phyloP scores from a whole-genome alignment of 2,888 invertebrate species.

The Drosophila barbarae region DNA sequence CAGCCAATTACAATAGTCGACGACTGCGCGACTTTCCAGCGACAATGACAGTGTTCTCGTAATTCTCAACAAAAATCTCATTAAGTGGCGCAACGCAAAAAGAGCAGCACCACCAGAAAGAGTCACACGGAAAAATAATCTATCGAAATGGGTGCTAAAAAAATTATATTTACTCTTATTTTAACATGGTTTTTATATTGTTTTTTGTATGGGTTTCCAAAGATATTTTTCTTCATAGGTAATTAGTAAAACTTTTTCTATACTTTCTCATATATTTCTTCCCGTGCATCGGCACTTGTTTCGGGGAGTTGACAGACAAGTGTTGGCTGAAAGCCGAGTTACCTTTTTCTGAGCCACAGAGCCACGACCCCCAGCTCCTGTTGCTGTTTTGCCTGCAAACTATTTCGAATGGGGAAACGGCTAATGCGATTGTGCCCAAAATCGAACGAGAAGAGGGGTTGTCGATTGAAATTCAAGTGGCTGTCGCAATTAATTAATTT shows the following conservation, averaged over 20 bases:
- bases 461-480: slow-evolving; percentile 69
- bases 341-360: slow-evolving; percentile 6
- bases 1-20: slow-evolving; percentile 50
- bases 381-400: slow-evolving; percentile 63
- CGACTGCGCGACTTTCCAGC: slow-evolving; percentile 31
- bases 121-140: background rate
- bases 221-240: no score
- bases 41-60: slow-evolving; percentile 42
- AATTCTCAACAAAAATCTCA: slow-evolving; percentile 66
- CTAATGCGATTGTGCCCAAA: slow-evolving; percentile 63
- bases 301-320: slow-evolving; percentile 14
- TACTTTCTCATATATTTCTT: background rate
- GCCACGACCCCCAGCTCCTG: slow-evolving; percentile 8
- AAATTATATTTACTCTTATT: background rate
- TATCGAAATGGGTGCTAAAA: background rate
- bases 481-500: slow-evolving; percentile 67
- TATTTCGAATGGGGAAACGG: slow-evolving; percentile 34
- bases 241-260: background rate
- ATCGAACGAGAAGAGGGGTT: slow-evolving; percentile 26
- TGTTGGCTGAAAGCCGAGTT: slow-evolving; percentile 14
- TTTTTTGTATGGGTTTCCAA: background rate
- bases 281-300: background rate
- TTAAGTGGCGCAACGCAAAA: slow-evolving; percentile 52
- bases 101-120: background rate
- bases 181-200: background rate